phyloP scores from a whole-genome alignment of 2,888 invertebrate genomes.

The Strigamia maritima region DNA sequence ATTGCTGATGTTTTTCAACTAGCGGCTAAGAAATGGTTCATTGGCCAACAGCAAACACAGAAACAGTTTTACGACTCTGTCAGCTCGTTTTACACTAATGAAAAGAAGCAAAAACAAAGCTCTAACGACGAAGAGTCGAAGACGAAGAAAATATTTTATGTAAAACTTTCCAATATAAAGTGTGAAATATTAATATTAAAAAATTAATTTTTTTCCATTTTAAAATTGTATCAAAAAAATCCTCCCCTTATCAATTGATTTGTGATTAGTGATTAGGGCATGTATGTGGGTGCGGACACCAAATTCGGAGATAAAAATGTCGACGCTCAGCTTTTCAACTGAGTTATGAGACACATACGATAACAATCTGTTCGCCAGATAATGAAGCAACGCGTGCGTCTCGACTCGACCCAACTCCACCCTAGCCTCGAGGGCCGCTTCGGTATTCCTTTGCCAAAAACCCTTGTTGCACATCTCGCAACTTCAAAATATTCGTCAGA shows the following conservation, averaged over 20 bases:
- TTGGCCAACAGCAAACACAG: too few species aligned
- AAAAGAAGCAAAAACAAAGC: background rate
- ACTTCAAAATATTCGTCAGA: background rate
- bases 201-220: too few species aligned
- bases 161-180: too few species aligned
- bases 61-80: background rate
- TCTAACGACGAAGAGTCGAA: background rate
- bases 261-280: background rate
- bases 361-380: slow-evolving; percentile 3
- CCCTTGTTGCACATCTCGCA: background rate
- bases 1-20: too few species aligned
- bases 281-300: slow-evolving; percentile 11
- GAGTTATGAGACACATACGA: slow-evolving; percentile 12
- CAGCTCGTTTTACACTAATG: background rate
- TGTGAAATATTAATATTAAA: too few species aligned
- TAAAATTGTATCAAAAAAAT: too few species aligned
- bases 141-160: background rate
- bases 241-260: background rate
- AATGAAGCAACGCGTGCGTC: background rate
- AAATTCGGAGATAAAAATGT: background rate
- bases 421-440: background rate
- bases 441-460: background rate
- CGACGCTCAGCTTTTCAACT: slow-evolving; percentile 6
- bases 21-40: too few species aligned
- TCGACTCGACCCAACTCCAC: background rate